Evolutionary conservation across 2,113 vertebrate genomes (phyloP).

Genomic region (Pipa parva): DNA sequence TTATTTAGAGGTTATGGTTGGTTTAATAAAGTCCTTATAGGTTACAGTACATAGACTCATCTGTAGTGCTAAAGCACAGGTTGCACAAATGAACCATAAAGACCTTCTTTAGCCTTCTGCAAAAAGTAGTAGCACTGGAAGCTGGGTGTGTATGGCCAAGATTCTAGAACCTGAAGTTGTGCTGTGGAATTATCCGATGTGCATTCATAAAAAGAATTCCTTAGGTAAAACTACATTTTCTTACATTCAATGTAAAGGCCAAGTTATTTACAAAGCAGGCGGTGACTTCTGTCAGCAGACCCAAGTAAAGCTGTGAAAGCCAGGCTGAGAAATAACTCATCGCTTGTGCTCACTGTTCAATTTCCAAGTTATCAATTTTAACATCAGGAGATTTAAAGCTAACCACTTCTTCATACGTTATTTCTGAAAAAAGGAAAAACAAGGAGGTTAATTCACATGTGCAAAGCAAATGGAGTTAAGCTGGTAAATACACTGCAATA

Average conservation of each 20-base stretch:
- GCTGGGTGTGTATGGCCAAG: not conserved
- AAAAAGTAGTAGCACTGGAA: not conserved
- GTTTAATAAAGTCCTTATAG: too few relatives aligned
- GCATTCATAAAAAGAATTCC: not conserved
- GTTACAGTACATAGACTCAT: too few relatives aligned
- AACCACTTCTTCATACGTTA: slow-evolving; percentile 88
- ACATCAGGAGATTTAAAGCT: slow-evolving; percentile 78
- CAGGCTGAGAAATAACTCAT: slow-evolving; percentile 4
- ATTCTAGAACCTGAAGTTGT: not conserved
- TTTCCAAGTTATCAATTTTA: slow-evolving; percentile 78
- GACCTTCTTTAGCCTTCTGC: too few relatives aligned
- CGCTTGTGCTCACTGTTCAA: slow-evolving; percentile 66
- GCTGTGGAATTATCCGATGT: not conserved
- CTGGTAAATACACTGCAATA: too few relatives aligned
- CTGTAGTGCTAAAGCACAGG: too few relatives aligned
- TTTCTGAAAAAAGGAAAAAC: slow-evolving; percentile 60
- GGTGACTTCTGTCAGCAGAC: slow-evolving; percentile 28
- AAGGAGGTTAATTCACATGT: too few relatives aligned
- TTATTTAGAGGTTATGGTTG: too few relatives aligned
- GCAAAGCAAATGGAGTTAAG: too few relatives aligned
- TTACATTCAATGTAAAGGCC: not conserved
- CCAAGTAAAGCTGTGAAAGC: slow-evolving; percentile 8
- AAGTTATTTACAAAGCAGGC: not conserved
- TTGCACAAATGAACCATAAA: too few relatives aligned
- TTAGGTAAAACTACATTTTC: not conserved